Conservation (phyloP, 2,888 invertebrate genomes). For the Scaptomyza reducta region DNA sequence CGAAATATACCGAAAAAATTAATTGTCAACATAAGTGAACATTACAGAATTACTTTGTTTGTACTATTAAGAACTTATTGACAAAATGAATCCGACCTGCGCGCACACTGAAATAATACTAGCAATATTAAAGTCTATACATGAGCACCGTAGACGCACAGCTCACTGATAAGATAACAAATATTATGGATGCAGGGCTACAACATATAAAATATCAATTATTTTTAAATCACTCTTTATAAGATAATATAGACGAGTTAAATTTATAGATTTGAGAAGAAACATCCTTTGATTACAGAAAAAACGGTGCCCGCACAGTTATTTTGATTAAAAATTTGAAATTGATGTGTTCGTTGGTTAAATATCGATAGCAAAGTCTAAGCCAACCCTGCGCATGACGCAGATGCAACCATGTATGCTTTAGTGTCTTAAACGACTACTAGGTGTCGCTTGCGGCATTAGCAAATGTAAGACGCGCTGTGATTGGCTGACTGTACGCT, state of each 20-base stretch:
- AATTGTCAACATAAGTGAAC: conserved; percentile 17
- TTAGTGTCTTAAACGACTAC: conserved; percentile 59
- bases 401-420: conserved; percentile 41
- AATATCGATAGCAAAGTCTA: conserved; percentile 33
- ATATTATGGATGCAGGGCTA: conserved; percentile 48
- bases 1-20: conserved; percentile 8
- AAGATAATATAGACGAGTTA: neutral
- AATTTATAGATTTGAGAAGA: neutral
- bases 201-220: conserved; percentile 3
- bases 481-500: conserved; percentile 74
- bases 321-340: conserved; percentile 34
- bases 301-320: conserved; percentile 18
- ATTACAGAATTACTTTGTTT: conserved; percentile 12
- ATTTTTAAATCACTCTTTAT: neutral
- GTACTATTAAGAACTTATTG: conserved; percentile 22
- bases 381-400: conserved; percentile 35
- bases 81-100: conserved; percentile 45
- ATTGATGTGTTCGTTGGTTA: conserved; percentile 1
- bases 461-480: conserved; percentile 65
- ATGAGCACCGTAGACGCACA: conserved; percentile 29
- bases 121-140: conserved; percentile 40
- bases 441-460: conserved; percentile 62
- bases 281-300: neutral
- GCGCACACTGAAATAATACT: conserved; percentile 67
- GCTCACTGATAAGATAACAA: conserved; percentile 62